A percentile compares a stretch with the other conserved stretches of the same genome.
Evolutionary conservation across 2,113 vertebrate species (phyloP).

Genomic region (Phodopus roborovskii): DNA sequence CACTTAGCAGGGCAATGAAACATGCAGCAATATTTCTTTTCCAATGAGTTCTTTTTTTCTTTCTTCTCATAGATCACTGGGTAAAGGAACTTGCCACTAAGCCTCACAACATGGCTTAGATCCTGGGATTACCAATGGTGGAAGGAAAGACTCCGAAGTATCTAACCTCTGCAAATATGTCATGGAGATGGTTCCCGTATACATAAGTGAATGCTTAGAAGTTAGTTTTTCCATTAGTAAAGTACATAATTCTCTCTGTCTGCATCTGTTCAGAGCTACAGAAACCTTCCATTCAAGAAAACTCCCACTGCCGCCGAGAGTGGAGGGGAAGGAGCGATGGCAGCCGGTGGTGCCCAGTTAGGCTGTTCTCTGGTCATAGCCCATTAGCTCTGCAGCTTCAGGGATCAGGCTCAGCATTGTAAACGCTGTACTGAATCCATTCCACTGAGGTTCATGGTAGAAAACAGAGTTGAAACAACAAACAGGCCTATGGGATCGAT

Average conservation of each 20-base stretch:
- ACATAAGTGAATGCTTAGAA: background rate
- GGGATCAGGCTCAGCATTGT: slow-evolving; percentile 72
- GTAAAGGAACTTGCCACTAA: background rate
- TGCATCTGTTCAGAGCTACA: slow-evolving; percentile 43
- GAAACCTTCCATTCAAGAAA: slow-evolving; percentile 65
- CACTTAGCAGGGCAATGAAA: slow-evolving; percentile 59
- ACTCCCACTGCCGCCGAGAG: slow-evolving; percentile 64
- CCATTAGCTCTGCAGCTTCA: slow-evolving; percentile 75
- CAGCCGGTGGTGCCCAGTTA: slow-evolving; percentile 64
- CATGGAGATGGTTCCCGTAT: background rate
- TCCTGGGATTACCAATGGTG: background rate
- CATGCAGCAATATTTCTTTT: slow-evolving; percentile 32
- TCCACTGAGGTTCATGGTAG: slow-evolving; percentile 67
- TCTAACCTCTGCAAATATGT: background rate
- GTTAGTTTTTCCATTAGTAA: slow-evolving; percentile 21
- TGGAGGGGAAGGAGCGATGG: slow-evolving; percentile 33
- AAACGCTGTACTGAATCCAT: slow-evolving; percentile 50
- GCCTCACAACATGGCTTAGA: background rate
- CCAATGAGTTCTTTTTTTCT: background rate
- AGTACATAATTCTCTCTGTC: slow-evolving; percentile 42
- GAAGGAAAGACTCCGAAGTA: background rate
- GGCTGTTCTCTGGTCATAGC: slow-evolving; percentile 64
- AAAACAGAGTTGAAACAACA: slow-evolving; percentile 77
- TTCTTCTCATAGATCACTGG: background rate
- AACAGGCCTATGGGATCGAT: slow-evolving; percentile 84